Evolutionary conservation across 2,888 invertebrate species (phyloP).

Genomic region (Onthophagus sagittarius): DNA sequence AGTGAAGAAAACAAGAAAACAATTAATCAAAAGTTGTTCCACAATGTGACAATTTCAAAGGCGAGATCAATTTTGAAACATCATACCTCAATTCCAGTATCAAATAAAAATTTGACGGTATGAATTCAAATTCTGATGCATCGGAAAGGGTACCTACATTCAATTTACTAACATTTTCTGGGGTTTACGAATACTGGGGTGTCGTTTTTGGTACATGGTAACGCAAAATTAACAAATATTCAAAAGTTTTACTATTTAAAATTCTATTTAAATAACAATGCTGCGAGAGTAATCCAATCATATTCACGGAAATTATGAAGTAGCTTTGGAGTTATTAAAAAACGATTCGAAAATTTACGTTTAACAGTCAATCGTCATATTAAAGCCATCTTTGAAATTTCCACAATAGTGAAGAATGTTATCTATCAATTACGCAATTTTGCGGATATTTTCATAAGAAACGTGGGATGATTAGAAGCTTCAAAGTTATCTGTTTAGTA

Average conservation of each 20-base stretch:
- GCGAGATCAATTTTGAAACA: too few relatives aligned
- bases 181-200: too few relatives aligned
- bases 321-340: slow-evolving; percentile 9
- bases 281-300: background rate
- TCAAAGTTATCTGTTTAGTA: background rate
- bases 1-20: background rate
- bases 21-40: background rate
- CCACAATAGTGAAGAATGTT: background rate
- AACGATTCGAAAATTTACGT: too few relatives aligned
- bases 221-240: slow-evolving; percentile 5
- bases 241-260: slow-evolving; percentile 11
- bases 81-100: background rate
- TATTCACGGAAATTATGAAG: slow-evolving; percentile 6
- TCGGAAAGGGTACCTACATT: too few relatives aligned
- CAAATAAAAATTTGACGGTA: too few relatives aligned
- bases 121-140: too few relatives aligned
- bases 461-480: slow-evolving; percentile 10
- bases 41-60: background rate
- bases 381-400: too few relatives aligned
- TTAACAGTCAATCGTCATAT: slow-evolving; percentile 1
- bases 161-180: background rate
- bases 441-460: background rate
- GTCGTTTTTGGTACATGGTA: slow-evolving; percentile 7
- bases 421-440: slow-evolving; percentile 9
- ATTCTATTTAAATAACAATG: background rate